Conservation (phyloP, 2,888 invertebrate genomes). For the Trissolcus japonicus region DNA sequence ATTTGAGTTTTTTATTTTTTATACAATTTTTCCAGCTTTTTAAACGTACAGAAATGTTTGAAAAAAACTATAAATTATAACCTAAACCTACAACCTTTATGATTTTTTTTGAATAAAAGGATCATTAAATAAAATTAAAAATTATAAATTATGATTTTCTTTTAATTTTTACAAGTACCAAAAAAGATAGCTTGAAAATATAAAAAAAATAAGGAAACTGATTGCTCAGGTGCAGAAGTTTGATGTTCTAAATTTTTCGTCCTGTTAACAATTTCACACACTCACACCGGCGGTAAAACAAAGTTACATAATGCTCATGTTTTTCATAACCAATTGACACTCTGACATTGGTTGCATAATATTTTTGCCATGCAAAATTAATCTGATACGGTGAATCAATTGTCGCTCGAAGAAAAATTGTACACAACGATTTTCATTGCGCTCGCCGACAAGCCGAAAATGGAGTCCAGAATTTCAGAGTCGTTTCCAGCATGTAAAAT, state of each 20-base stretch:
- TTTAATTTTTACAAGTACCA: too few relatives aligned
- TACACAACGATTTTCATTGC: slow-evolving; percentile 8
- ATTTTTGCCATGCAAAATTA: slow-evolving; percentile 26
- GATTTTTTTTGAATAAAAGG: too few relatives aligned
- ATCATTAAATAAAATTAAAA: too few relatives aligned
- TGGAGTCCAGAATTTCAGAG: not conserved
- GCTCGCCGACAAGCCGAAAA: not conserved
- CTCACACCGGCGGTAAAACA: slow-evolving; percentile 8
- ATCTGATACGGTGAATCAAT: slow-evolving; percentile 29
- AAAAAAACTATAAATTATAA: too few relatives aligned
- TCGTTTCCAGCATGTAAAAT: not conserved
- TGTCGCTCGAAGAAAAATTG: slow-evolving; percentile 21
- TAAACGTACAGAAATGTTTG: too few relatives aligned
- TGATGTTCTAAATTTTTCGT: not conserved
- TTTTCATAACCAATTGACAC: slow-evolving; percentile 34
- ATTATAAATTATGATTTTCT: too few relatives aligned
- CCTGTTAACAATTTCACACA: not conserved
- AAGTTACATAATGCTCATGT: slow-evolving; percentile 15
- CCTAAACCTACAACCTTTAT: too few relatives aligned
- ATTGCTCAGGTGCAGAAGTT: too few relatives aligned
- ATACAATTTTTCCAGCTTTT: too few relatives aligned
- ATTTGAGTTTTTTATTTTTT: too few relatives aligned
- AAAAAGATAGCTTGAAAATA: too few relatives aligned
- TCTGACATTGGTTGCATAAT: slow-evolving; percentile 24
- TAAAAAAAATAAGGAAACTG: too few relatives aligned